phyloP scores from a whole-genome alignment of 1,140 invertebrate genomes.

The Theocolax elegans region DNA sequence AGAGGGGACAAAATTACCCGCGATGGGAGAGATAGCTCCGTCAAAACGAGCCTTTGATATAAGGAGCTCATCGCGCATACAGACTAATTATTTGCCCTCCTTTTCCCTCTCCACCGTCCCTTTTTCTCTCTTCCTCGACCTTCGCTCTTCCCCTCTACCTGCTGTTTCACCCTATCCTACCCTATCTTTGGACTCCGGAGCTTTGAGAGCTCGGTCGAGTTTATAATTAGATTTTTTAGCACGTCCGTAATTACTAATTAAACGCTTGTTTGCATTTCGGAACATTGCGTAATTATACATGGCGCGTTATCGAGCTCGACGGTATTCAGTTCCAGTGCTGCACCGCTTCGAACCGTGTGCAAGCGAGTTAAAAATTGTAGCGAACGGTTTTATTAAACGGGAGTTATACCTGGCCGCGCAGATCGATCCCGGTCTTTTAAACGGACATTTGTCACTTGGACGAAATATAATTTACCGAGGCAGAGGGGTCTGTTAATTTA shows the following conservation, averaged over 20 bases:
- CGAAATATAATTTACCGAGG: too few relatives aligned
- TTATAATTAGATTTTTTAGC: constrained; percentile 36
- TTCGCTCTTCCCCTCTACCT: not conserved
- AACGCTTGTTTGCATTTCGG: constrained; percentile 22
- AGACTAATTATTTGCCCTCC: constrained; percentile 17
- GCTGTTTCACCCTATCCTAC: not conserved
- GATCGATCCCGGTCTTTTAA: too few relatives aligned
- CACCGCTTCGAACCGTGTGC: not conserved
- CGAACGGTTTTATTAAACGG: too few relatives aligned
- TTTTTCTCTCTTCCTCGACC: not conserved
- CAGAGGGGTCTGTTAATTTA: too few relatives aligned
- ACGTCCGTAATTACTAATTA: constrained; percentile 36
- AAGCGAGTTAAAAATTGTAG: too few relatives aligned
- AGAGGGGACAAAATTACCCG: too few relatives aligned
- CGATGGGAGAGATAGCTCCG: too few relatives aligned
- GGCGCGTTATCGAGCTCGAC: constrained; percentile 7
- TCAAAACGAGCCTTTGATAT: not conserved
- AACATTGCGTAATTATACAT: constrained; percentile 19
- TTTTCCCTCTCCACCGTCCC: not conserved
- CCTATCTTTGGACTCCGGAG: not conserved
- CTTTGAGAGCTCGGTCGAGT: not conserved
- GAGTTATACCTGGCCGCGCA: too few relatives aligned
- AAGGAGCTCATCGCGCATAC: not conserved
- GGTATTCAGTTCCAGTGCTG: constrained; percentile 12
- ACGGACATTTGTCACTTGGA: too few relatives aligned